Base-by-base conservation (phyloP, 2,888 invertebrate species). In the Monoplex corrugatus region DNA sequence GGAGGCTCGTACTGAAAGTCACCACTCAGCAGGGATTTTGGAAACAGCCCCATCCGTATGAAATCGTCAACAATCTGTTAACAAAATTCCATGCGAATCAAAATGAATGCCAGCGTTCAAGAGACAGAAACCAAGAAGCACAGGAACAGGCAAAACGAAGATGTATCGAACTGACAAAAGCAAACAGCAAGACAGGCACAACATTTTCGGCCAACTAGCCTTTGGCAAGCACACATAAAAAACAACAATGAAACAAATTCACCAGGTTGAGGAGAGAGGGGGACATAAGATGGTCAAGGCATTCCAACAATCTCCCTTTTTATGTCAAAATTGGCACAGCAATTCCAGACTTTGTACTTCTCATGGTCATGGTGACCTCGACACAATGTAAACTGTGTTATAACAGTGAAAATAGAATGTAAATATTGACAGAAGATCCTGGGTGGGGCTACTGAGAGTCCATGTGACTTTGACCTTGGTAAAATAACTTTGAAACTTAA, bases 11-110 rank as follows among this genome's bases (percentile, higher is more conserved):
- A 92, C 40, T 91, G 89, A n/a, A 87, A 80, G 86, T 93, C 93
- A 68, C 91, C 92, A 35, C 93, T 91, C 38, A 94, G 89, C 43
- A 95, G 91, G 82, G 93, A 93, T 43, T 88, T 90, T 8, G 98
- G 98, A 96, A 98, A 98, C 91, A 98, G 97, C 94, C 98, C 97
- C 97, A 98, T 98, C 80, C 97, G 96, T 86, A 97, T 97, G 94
- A 98, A 98, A 96, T 98, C 98, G 92, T 98, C 97, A 44, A 98
- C 96, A 89, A 98, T 97, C 97, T 98, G 96, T 40, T 0, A 8
- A 32, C 43, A 43, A 3, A 16, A 38, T 13, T 35, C 35, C 13
- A n/a, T 0, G n/a, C 2, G 23, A 45, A 13, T 28, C 35, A 82
- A 63, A 16, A 0, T 28, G 83, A 87, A 50, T 38, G 43, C 28